phyloP scores from a whole-genome alignment of 2,888 invertebrate species.

The Sphecodes monilicornis region DNA sequence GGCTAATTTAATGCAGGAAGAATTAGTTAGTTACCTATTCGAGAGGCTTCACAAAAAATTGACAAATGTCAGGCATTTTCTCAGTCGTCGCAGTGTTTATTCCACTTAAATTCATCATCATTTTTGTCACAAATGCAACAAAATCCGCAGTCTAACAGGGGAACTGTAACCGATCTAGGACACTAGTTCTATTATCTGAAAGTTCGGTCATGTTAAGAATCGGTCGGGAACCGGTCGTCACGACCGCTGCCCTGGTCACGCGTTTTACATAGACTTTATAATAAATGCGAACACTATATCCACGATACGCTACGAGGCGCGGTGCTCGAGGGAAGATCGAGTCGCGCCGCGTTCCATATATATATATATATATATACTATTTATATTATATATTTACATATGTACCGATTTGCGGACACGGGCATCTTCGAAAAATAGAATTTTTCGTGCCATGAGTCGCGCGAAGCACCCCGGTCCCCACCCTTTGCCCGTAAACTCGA shows the following conservation, averaged over 20 bases:
- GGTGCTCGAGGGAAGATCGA: slow-evolving; percentile 38
- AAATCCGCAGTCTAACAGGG: neutral
- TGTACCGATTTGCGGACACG: slow-evolving; percentile 42
- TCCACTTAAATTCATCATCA: neutral
- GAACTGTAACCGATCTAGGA: neutral
- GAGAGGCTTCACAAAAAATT: neutral
- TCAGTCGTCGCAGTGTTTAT: neutral
- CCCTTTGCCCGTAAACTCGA: neutral
- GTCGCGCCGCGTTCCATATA: slow-evolving; percentile 3
- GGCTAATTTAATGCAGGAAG: neutral
- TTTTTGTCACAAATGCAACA: neutral
- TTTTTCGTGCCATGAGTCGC: slow-evolving; percentile 7
- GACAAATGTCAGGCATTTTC: neutral
- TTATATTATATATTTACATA: neutral
- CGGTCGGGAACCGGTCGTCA: slow-evolving; percentile 37
- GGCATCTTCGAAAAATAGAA: slow-evolving; percentile 18
- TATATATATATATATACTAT: neutral
- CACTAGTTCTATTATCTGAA: neutral
- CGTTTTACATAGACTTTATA: slow-evolving; percentile 78
- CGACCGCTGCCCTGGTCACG: slow-evolving; percentile 48
- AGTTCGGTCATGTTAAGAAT: neutral
- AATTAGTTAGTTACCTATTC: neutral
- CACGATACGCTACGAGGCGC: slow-evolving; percentile 64
- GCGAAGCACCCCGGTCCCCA: neutral
- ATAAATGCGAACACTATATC: slow-evolving; percentile 79